phyloP scores from a whole-genome alignment of 2,113 vertebrate species.

The Castor canadensis region DNA sequence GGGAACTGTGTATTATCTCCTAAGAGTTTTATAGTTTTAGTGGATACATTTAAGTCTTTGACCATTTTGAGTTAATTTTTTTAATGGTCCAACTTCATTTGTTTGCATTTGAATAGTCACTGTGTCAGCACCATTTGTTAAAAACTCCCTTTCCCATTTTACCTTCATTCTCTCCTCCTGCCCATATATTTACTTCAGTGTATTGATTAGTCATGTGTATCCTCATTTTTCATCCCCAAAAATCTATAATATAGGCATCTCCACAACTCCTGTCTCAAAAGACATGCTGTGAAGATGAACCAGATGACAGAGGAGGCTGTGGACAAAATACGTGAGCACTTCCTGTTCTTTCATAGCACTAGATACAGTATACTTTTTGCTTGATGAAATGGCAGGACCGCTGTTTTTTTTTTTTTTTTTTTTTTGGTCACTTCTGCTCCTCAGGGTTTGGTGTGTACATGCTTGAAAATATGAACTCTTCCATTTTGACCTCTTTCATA shows the following conservation, averaged over 20 bases:
- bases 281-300: background rate
- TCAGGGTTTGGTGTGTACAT: background rate
- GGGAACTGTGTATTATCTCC: background rate
- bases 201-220: background rate
- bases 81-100: background rate
- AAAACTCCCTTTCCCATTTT: background rate
- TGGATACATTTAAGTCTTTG: background rate
- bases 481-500: background rate
- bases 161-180: background rate
- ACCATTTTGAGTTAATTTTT: background rate
- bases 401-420: too few species aligned
- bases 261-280: background rate
- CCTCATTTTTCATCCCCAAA: background rate
- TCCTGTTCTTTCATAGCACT: background rate
- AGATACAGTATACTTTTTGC: background rate
- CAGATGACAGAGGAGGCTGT: background rate
- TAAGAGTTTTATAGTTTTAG: background rate
- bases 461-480: background rate
- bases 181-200: too few species aligned
- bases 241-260: background rate
- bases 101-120: background rate
- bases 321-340: background rate
- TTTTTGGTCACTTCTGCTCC: background rate
- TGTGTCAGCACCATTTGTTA: background rate
- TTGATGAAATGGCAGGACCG: background rate